These are phyloP conservation scores for Aspiorhynchus laticeps DNA, from an alignment of 2,113 vertebrate genomes.

Conservation along the genomic window DNA sequence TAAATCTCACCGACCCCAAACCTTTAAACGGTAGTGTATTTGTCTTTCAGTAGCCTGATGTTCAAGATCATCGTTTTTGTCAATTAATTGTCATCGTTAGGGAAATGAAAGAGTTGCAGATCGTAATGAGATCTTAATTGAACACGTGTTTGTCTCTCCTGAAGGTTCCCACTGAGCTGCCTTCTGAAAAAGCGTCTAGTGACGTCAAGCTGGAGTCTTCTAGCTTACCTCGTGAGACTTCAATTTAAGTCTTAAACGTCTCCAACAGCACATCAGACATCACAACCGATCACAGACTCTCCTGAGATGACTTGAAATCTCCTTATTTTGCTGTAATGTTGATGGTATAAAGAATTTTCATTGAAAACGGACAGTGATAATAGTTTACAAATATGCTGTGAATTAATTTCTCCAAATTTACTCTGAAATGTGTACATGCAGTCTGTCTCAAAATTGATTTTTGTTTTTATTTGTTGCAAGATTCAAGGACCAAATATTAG, in stretches of 20 bases:
- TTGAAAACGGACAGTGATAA: not conserved
- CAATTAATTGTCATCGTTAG: not conserved
- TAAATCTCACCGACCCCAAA: not conserved
- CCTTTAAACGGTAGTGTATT: not conserved
- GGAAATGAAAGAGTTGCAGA: not conserved
- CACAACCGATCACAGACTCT: slow-evolving; percentile 26
- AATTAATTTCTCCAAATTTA: not conserved
- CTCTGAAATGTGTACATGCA: not conserved
- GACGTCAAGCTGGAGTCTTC: slow-evolving; percentile 55
- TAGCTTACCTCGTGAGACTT: slow-evolving; percentile 68
- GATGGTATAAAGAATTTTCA: not conserved
- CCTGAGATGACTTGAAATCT: slow-evolving; percentile 67
- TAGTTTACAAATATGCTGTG: not conserved
- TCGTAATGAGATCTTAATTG: not conserved
- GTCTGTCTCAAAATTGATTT: not conserved
- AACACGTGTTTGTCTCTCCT: not conserved
- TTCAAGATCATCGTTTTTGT: not conserved
- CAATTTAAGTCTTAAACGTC: slow-evolving; percentile 59
- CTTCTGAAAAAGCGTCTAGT: slow-evolving; percentile 54
- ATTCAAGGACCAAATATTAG: slow-evolving; percentile 14
- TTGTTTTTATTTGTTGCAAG: slow-evolving; percentile 5
- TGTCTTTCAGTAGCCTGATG: not conserved
- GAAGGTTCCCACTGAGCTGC: slow-evolving; percentile 60
- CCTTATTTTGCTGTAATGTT: slow-evolving; percentile 5
- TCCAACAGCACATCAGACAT: not conserved